Evolutionary conservation across 1,140 invertebrate genomes (phyloP).

Genomic region (Pseudomyrmex flavicornis): DNA sequence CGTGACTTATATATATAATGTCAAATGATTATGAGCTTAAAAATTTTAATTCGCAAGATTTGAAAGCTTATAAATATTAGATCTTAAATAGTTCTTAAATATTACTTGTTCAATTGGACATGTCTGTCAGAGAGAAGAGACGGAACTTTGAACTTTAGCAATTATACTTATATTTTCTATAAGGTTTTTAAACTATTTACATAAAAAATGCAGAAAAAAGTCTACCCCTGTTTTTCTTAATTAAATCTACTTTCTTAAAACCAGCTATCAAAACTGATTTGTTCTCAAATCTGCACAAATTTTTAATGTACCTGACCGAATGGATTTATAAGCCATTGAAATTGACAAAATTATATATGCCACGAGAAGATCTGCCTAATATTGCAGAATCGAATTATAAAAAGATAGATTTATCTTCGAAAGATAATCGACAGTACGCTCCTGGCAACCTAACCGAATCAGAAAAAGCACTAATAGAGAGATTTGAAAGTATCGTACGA

Average conservation of each 20-base stretch:
- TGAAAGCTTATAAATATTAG: too few species aligned
- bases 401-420: constrained; percentile 2
- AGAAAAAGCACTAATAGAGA: constrained; percentile 89
- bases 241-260: constrained; percentile 47
- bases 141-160: too few species aligned
- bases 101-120: too few species aligned
- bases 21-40: too few species aligned
- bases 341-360: constrained; percentile 92
- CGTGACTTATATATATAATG: too few species aligned
- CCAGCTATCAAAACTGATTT: constrained; percentile 75
- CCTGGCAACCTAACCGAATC: constrained; percentile 68
- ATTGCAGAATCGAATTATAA: constrained; percentile 13
- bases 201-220: too few species aligned
- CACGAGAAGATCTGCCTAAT: constrained; percentile 88
- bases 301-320: constrained; percentile 92
- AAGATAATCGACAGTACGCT: constrained; percentile 16
- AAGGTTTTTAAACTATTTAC: too few species aligned
- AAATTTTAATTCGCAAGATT: too few species aligned
- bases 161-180: too few species aligned
- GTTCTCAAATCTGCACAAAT: constrained; percentile 89
- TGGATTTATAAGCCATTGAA: constrained; percentile 91
- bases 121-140: too few species aligned
- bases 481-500: constrained; percentile 92
- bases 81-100: too few species aligned
- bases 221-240: background rate